phyloP scores from a whole-genome alignment of 2,113 vertebrate species.

The Alethe castanea region DNA sequence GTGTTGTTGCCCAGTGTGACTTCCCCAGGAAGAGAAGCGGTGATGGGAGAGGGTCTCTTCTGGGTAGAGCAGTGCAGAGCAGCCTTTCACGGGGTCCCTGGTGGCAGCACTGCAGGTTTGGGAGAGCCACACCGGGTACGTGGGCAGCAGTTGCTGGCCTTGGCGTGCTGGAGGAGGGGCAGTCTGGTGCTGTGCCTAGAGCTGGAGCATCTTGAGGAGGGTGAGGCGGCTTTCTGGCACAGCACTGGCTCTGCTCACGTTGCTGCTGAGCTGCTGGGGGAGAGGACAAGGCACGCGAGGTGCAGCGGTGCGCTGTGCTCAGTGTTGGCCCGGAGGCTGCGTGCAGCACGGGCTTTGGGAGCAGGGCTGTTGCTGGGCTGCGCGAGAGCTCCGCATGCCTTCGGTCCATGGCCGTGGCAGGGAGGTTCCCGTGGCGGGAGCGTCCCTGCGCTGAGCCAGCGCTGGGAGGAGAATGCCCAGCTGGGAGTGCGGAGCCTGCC shows the following conservation, averaged over 20 bases:
- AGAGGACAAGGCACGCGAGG: fast-evolving
- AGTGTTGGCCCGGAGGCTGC: fast-evolving
- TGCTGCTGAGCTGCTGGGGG: fast-evolving
- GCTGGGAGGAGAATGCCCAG: fast-evolving
- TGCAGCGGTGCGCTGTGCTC: neutral
- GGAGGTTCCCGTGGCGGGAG: neutral
- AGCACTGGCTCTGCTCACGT: fast-evolving
- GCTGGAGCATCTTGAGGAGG: neutral
- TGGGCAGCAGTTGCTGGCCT: fast-evolving
- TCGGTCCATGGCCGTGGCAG: fast-evolving
- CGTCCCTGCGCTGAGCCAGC: fast-evolving
- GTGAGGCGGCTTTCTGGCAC: fast-evolving
- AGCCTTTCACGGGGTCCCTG: fast-evolving
- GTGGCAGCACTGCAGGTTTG: fast-evolving
- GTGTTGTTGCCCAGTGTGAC: neutral
- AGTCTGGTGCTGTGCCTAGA: neutral
- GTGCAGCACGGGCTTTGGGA: fast-evolving
- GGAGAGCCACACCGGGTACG: fast-evolving
- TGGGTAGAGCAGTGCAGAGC: neutral
- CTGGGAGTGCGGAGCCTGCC: neutral
- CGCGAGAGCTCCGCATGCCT: fast-evolving
- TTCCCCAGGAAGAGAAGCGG: fast-evolving
- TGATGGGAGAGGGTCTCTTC: neutral
- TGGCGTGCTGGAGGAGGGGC: neutral
- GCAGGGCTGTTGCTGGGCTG: neutral